Percentiles rank a stretch among this genome's conserved stretches.
Conservation (phyloP, 2,797 vertebrate genomes). For the Paramormyrops hopkinsi region DNA sequence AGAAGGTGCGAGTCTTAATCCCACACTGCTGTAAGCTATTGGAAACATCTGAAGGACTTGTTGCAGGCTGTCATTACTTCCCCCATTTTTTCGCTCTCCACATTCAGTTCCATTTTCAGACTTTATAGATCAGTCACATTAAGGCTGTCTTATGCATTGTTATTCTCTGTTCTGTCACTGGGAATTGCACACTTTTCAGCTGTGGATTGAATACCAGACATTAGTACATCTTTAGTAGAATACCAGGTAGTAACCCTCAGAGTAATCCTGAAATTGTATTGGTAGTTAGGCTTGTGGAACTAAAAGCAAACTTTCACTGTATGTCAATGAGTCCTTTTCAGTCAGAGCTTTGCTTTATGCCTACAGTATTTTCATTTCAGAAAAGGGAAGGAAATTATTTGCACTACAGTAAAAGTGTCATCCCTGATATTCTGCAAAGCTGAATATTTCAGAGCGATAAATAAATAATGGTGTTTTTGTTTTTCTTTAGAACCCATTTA, state of each 20-base stretch:
- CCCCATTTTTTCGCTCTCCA: slow-evolving; percentile 26
- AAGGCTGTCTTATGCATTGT: not conserved
- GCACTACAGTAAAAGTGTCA: slow-evolving; percentile 44
- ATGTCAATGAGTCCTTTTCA: not conserved
- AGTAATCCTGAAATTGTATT: not conserved
- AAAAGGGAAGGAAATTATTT: not conserved
- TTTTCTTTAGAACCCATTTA: not conserved
- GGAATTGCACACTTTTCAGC: not conserved
- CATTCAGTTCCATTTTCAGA: not conserved
- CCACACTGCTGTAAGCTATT: not conserved
- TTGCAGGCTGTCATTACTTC: slow-evolving; percentile 15
- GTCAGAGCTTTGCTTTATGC: not conserved
- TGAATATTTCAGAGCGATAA: slow-evolving; percentile 32
- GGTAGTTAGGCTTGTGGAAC: not conserved
- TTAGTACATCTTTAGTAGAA: not conserved
- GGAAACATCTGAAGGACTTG: not conserved
- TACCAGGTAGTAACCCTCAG: not conserved
- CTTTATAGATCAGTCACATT: not conserved
- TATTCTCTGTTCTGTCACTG: not conserved
- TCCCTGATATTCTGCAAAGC: slow-evolving; percentile 50
- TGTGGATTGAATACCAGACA: not conserved
- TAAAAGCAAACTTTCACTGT: not conserved
- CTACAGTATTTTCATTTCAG: not conserved
- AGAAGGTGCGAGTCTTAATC: slow-evolving; percentile 76
- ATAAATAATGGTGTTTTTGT: not conserved